Evolutionary conservation across 2,113 vertebrate genomes (phyloP).

Genomic region (Xiphorhynchus elegans): DNA sequence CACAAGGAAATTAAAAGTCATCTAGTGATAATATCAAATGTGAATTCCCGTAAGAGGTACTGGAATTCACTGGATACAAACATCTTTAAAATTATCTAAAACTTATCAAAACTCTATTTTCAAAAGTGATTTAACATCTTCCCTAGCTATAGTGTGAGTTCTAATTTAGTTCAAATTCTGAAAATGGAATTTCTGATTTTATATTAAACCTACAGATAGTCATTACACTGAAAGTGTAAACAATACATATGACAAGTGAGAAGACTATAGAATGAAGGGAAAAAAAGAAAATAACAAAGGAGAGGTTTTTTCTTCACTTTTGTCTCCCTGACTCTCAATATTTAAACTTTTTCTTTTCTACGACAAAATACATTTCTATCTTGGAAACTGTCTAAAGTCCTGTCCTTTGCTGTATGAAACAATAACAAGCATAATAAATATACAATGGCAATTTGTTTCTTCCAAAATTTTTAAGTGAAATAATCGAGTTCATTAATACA

Average conservation of each 20-base stretch:
- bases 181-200: neutral
- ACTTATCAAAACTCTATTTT: neutral
- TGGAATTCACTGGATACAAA: neutral
- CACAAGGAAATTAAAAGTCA: neutral
- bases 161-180: neutral
- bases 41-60: neutral
- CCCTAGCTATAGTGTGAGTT: neutral
- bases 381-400: neutral
- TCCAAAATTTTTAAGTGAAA: neutral
- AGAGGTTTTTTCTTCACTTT: fast-evolving
- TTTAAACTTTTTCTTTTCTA: neutral
- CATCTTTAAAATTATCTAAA: neutral
- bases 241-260: neutral
- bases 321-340: neutral
- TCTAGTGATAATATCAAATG: neutral
- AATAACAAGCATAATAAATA: neutral
- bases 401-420: neutral
- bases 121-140: neutral
- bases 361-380: neutral
- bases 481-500: neutral
- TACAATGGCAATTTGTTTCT: neutral
- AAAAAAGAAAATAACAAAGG: neutral
- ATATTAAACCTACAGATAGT: neutral
- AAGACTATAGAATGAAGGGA: neutral
- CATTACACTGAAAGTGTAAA: neutral